Conservation (phyloP, 53 echinoderm and acorn worm genomes). For the Arbacia lixula region DNA sequence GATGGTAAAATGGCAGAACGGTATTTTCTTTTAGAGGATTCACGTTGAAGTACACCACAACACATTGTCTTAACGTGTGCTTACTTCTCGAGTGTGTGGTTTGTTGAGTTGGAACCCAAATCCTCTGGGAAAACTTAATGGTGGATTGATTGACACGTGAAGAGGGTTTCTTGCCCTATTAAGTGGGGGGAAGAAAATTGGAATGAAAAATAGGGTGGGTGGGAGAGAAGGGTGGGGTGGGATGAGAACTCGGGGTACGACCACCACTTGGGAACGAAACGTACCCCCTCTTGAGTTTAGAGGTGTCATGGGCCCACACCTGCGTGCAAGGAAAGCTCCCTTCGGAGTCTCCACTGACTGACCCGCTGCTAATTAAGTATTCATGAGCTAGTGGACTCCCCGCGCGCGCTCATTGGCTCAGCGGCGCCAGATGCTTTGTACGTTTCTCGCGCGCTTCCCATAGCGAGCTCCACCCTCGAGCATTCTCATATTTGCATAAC, state of each 20-base stretch:
- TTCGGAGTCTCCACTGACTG: neutral
- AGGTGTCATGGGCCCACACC: neutral
- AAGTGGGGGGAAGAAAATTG: neutral
- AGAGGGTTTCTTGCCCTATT: neutral
- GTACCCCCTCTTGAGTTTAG: slow-evolving; percentile 29
- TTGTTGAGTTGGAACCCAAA: too few species aligned
- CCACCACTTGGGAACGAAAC: neutral
- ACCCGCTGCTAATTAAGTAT: neutral
- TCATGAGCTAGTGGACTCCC: neutral
- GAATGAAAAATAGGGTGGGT: neutral
- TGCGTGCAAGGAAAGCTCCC: neutral
- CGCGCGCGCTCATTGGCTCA: slow-evolving; percentile 24
- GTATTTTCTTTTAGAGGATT: too few species aligned
- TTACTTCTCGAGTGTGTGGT: too few species aligned
- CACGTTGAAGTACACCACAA: too few species aligned
- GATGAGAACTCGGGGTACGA: neutral
- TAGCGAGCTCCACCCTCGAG: slow-evolving; percentile 11
- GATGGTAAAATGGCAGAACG: too few species aligned
- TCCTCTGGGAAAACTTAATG: too few species aligned
- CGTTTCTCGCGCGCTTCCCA: slow-evolving; percentile 47
- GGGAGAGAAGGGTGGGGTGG: neutral
- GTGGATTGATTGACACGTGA: slow-evolving; percentile 7
- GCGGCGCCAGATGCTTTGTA: slow-evolving; percentile 21
- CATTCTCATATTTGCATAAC: slow-evolving; percentile 69
- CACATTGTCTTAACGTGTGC: too few species aligned